Evolutionary conservation across 2,113 vertebrate genomes (phyloP).

Genomic region (Charina bottae): DNA sequence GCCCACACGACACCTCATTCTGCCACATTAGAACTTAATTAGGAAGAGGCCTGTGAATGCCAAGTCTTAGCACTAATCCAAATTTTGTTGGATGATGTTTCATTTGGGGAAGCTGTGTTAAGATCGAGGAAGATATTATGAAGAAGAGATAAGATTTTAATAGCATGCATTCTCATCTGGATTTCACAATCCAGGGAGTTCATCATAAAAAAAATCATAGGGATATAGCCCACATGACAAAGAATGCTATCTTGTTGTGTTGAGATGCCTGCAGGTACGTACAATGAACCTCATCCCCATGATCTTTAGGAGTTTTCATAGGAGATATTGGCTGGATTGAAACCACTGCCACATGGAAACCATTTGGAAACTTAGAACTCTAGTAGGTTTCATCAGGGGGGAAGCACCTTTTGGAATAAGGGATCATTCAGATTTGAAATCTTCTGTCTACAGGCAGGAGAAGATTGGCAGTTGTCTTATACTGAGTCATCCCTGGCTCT

Average conservation of each 20-base stretch:
- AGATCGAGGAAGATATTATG: background rate
- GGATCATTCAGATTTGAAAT: background rate
- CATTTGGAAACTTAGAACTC: background rate
- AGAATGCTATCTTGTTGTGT: background rate
- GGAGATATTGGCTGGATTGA: background rate
- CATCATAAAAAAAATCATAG: background rate
- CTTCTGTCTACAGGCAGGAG: background rate
- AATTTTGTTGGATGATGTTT: conserved; percentile 11
- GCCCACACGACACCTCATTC: conserved; percentile 50
- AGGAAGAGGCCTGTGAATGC: conserved; percentile 49
- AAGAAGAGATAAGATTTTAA: background rate
- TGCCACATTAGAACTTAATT: conserved; percentile 58
- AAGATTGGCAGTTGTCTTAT: no score
- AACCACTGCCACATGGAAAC: background rate
- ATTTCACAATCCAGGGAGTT: background rate
- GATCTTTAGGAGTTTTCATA: background rate
- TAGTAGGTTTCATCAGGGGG: background rate
- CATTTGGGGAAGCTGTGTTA: background rate
- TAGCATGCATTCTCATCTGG: no score
- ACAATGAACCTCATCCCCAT: background rate
- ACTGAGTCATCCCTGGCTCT: no score
- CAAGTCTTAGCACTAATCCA: conserved; percentile 34
- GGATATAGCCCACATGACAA: background rate
- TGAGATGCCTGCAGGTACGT: background rate
- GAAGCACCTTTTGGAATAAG: background rate